A percentile compares a stretch with the other conserved stretches of the same genome.
Evolutionary conservation across 2,888 invertebrate genomes (phyloP).

Genomic region (Thelaira solivaga): DNA sequence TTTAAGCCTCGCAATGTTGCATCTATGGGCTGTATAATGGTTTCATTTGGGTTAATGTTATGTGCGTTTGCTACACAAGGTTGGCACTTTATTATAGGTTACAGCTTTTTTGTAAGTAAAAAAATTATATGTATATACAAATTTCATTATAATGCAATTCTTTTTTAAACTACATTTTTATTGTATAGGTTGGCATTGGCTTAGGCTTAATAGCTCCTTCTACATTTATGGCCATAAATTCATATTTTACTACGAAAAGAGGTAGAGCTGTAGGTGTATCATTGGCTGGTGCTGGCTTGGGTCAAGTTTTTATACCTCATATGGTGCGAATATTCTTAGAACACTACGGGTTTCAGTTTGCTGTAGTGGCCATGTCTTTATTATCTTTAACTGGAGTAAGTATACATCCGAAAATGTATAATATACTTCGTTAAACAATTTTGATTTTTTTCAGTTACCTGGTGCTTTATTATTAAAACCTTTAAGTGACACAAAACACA

Average conservation of each 20-base stretch:
- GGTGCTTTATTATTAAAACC: slow-evolving; percentile 81
- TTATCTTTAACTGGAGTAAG: slow-evolving; percentile 83
- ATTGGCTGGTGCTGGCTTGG: slow-evolving; percentile 86
- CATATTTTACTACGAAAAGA: slow-evolving; percentile 83
- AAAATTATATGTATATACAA: not conserved
- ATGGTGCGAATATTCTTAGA: slow-evolving; percentile 82
- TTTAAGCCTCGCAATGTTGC: slow-evolving; percentile 80
- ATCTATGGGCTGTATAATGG: slow-evolving; percentile 78
- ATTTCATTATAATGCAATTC: not conserved
- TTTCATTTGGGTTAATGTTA: slow-evolving; percentile 78
- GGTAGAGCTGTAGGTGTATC: slow-evolving; percentile 86
- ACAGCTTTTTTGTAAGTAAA: slow-evolving; percentile 79
- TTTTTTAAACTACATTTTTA: slow-evolving; percentile 42
- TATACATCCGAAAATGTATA: too few relatives aligned
- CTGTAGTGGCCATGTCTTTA: slow-evolving; percentile 81
- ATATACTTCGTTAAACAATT: too few relatives aligned
- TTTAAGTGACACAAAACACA: slow-evolving; percentile 76
- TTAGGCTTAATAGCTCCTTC: slow-evolving; percentile 85
- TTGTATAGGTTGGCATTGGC: slow-evolving; percentile 81
- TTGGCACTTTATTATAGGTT: slow-evolving; percentile 79
- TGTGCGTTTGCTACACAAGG: slow-evolving; percentile 79
- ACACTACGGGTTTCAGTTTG: slow-evolving; percentile 81
- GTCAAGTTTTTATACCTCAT: slow-evolving; percentile 86
- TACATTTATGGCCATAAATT: slow-evolving; percentile 84
- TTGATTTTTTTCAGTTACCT: slow-evolving; percentile 76